A percentile compares a stretch with the other conserved stretches of the same genome.
phyloP scores from a whole-genome alignment of 1,140 invertebrate species.

The Rhagoletis zephyria region DNA sequence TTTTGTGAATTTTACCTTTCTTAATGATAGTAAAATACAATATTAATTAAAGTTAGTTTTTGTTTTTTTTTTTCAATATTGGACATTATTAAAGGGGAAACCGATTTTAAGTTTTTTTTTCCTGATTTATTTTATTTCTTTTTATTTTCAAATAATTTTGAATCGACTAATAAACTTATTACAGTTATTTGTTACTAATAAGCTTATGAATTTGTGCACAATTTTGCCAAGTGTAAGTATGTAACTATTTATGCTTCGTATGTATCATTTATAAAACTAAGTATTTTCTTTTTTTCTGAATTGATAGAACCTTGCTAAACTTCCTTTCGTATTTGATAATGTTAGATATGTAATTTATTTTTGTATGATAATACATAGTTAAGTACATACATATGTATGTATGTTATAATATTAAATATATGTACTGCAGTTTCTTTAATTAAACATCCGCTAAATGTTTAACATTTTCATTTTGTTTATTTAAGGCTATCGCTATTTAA shows the following conservation, averaged over 20 bases:
- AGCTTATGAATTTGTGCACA: conserved; percentile 37
- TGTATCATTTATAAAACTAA: neutral
- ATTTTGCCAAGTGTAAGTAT: neutral
- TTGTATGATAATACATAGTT: neutral
- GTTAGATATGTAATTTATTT: conserved; percentile 21
- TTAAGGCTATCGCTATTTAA: conserved; percentile 8
- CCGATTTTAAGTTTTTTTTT: neutral
- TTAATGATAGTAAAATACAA: conserved; percentile 41
- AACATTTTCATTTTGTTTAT: neutral
- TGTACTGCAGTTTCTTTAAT: too few relatives aligned
- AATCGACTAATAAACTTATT: conserved; percentile 39
- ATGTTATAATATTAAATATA: conserved; percentile 48
- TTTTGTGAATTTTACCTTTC: conserved; percentile 28
- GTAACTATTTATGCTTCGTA: conserved; percentile 4
- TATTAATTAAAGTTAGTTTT: conserved; percentile 42
- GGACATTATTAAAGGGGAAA: neutral
- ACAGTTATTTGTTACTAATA: conserved; percentile 1
- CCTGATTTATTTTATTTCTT: neutral
- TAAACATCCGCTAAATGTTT: neutral
- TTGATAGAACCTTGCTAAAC: neutral
- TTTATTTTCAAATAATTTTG: conserved; percentile 27
- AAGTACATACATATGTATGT: too few relatives aligned
- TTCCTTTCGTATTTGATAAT: conserved; percentile 31
- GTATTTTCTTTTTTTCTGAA: neutral
- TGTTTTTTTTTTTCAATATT: conserved; percentile 20